phyloP scores from a whole-genome alignment of 1,140 invertebrate genomes.

The Cotesia typhae region DNA sequence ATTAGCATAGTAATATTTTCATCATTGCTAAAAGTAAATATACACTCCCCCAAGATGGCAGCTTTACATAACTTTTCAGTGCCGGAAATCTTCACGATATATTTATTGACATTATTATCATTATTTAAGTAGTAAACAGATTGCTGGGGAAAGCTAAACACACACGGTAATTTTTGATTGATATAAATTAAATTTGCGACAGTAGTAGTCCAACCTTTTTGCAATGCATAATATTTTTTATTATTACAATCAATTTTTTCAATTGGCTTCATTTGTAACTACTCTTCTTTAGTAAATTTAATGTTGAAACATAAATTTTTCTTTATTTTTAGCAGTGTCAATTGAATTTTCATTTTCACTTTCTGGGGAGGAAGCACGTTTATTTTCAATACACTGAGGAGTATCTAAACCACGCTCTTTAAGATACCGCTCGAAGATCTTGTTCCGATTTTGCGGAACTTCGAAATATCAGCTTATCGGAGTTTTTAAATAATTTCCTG shows the following conservation, averaged over 20 bases:
- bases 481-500: constrained; percentile 1
- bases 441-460: neutral
- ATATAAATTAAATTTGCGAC: neutral
- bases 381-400: neutral
- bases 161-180: neutral
- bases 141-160: neutral
- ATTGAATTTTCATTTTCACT: neutral
- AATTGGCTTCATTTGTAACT: neutral
- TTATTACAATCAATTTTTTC: neutral
- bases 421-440: neutral
- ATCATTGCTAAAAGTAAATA: neutral
- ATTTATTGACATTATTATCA: neutral
- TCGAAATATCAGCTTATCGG: neutral
- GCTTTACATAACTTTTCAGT: neutral
- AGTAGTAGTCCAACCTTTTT: neutral
- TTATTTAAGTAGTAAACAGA: neutral
- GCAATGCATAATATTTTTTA: neutral
- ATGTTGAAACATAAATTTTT: neutral
- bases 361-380: neutral
- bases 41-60: neutral
- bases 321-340: neutral
- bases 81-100: neutral
- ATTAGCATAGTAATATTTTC: neutral
- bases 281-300: neutral
- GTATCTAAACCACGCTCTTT: neutral